Evolutionary conservation across 2,113 vertebrate species (phyloP), one percentile per base, ranked within the genome.

Genomic region (Empidonax alnorum): DNA sequence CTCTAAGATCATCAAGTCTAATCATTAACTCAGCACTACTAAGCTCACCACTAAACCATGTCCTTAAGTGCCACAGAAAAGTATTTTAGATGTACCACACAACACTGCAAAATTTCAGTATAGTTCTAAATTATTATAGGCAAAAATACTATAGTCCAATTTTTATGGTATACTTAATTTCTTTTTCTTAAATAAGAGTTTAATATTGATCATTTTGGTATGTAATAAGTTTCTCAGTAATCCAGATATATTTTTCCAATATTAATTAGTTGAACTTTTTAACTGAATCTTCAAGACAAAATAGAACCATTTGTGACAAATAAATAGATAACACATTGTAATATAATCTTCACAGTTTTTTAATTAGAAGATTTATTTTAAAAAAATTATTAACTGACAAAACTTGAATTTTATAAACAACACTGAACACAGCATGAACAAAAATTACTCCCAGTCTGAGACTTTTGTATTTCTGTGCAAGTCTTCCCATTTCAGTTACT

Each of bases 241-340:
- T 37, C 39, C 44, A 90, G 25, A 59, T 75, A 75, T 49, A 82
- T 44, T 69, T 37, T 49, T 76, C 24, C 61, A 56, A 68, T 82
- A 93, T 39, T 92, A 86, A 88, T 94, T 63, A 84, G 16, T 24
- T 82, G 35, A 16, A 52, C 37, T 56, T 89, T 82, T 55, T 69
- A 76, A 89, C 37, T 61, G 63, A 92, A 79, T 89, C 37, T 79
- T 56, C 49, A 73, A 76, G 62, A 87, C 23, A 91, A 95, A 87
- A 87, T 62, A 83, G 2, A 33, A 49, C 35, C 37, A 58, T 68
- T 95, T 84, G 58, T 84, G 78, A 82, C 39, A 85, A 90, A 41
- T 72, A 95, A 96, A 89, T 20, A 90, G 68, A 76, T 67, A 87
- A 75, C 53, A 68, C 42, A 53, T 89, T 82, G 41, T 81, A 87